Conservation (phyloP, 2,113 vertebrate species). For the Melanocharis versteri region DNA sequence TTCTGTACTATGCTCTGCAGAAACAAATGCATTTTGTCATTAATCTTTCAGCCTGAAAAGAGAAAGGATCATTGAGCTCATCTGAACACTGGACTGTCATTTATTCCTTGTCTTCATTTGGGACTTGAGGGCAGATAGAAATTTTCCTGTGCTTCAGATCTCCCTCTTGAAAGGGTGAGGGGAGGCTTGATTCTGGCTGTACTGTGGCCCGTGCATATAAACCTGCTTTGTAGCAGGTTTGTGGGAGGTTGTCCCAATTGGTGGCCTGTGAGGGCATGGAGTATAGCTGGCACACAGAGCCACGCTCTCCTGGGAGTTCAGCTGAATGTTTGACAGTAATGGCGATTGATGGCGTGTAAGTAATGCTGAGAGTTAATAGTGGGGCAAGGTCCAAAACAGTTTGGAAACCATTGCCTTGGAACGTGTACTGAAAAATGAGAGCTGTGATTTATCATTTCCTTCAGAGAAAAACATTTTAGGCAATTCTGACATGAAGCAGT, state of each 20-base stretch:
- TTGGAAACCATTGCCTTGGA: constrained; percentile 56
- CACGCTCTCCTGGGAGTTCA: not conserved
- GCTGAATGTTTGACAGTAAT: constrained; percentile 37
- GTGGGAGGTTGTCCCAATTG: not conserved
- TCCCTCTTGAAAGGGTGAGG: not conserved
- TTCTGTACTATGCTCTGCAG: not conserved
- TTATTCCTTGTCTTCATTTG: not conserved
- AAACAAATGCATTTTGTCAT: not conserved
- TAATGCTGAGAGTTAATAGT: constrained; percentile 32
- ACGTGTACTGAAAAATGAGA: not conserved
- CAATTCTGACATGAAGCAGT: constrained; percentile 37
- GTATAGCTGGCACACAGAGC: not conserved
- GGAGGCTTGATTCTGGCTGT: not conserved
- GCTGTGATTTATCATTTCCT: constrained; percentile 50
- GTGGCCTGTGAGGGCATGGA: not conserved
- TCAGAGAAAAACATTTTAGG: constrained; percentile 35
- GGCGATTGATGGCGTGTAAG: constrained; percentile 18
- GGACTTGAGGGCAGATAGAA: not conserved
- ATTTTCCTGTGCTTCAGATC: not conserved
- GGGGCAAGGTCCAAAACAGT: constrained; percentile 53
- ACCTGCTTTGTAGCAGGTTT: not conserved
- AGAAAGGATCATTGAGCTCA: not conserved
- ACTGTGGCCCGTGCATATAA: not conserved
- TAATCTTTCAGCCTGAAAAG: not conserved
- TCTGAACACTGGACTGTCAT: not conserved